These are phyloP conservation scores for Delphinapterus leucas DNA, from an alignment of 2,113 vertebrate genomes.

Conservation along the genomic window DNA sequence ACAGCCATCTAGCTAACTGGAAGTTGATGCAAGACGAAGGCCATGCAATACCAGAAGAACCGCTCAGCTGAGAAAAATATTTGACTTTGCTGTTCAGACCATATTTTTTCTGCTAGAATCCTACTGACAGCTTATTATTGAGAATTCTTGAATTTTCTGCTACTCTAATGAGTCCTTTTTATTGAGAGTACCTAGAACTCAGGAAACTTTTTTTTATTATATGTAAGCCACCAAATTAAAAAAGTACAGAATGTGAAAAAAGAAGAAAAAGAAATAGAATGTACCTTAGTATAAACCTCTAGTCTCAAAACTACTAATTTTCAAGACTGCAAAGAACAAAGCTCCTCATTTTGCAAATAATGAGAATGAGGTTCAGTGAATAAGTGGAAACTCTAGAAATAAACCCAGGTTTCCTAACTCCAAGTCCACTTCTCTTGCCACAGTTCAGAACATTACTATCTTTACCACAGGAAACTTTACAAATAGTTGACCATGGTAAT, in stretches of 20 bases:
- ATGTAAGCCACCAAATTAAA: constrained; percentile 20
- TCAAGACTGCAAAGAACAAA: constrained; percentile 31
- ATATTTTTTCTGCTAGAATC: constrained; percentile 14
- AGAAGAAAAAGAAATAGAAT: not conserved
- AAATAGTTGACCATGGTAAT: constrained; percentile 45
- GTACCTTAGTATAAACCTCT: constrained; percentile 19
- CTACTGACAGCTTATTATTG: constrained; percentile 20
- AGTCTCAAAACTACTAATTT: constrained; percentile 52
- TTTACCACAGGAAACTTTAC: not conserved
- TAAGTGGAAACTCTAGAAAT: not conserved
- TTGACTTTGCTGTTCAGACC: not conserved
- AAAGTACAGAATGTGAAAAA: not conserved
- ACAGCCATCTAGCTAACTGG: not conserved
- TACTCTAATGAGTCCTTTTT: constrained; percentile 21
- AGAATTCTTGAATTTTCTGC: constrained; percentile 32
- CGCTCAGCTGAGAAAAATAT: not conserved
- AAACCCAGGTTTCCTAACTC: not conserved
- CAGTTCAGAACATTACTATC: not conserved
- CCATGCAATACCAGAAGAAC: not conserved
- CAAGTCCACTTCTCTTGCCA: not conserved
- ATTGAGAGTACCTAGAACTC: not conserved
- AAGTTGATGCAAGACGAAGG: not conserved
- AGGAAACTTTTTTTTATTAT: constrained; percentile 22
- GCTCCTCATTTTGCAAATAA: not conserved
- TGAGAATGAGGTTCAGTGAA: not conserved